Percentiles rank a stretch among this genome's conserved stretches.
Conservation (phyloP, 2,113 vertebrate species). For the Clinocottus analis region DNA sequence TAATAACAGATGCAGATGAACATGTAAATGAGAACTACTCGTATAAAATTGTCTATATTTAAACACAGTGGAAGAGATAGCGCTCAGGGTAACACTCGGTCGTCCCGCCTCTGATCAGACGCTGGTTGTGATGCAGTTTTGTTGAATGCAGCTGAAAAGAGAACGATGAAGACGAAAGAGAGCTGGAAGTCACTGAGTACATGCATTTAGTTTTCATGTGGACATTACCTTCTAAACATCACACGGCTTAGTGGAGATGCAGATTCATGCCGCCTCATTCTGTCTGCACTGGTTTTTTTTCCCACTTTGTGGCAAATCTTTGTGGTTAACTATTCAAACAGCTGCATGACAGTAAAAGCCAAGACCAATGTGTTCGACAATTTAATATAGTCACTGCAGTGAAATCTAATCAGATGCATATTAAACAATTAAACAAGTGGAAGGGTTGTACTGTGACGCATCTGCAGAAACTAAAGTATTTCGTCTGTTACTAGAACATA, state of each 20-base stretch:
- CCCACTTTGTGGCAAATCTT: background rate
- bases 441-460: background rate
- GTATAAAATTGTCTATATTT: background rate
- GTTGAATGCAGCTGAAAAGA: too few relatives aligned
- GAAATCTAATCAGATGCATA: background rate
- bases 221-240: too few relatives aligned
- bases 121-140: too few relatives aligned
- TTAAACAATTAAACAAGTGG: background rate
- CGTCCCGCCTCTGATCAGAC: too few relatives aligned
- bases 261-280: background rate
- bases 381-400: too few relatives aligned
- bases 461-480: background rate
- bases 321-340: background rate
- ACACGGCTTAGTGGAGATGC: too few relatives aligned
- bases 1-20: background rate
- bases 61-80: too few relatives aligned
- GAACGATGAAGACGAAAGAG: too few relatives aligned
- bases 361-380: too few relatives aligned
- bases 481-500: background rate
- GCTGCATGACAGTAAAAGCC: background rate
- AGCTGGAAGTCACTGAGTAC: too few relatives aligned
- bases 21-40: background rate
- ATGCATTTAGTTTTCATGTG: too few relatives aligned
- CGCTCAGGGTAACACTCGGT: too few relatives aligned
- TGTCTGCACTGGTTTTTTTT: background rate